Evolutionary conservation across 2,888 invertebrate species (phyloP), one percentile per base, ranked within the genome.

Genomic region (Dryobotodes eremita): DNA sequence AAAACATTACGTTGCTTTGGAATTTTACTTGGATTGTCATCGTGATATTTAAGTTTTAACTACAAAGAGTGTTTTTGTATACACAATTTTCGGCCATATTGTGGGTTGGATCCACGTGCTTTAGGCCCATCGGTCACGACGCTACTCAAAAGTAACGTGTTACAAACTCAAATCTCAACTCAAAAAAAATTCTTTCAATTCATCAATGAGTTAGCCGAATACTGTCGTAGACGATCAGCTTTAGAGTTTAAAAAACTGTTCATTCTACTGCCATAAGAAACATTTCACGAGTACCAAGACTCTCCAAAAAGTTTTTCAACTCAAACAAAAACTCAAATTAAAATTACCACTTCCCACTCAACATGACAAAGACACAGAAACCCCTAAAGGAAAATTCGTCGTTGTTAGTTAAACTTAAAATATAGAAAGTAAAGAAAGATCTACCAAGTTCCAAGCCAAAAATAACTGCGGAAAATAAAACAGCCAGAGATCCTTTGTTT

Each of bases 401-500:
- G 57, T 50, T 53, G 15, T 23, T 46, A 7, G 3, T 15, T 31
- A 17, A 57, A 48, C n/a, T n/a, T 10, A 61, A 79, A 61, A 77
- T 42, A 78, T 6, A 46, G 7, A 55, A 15, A 59, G 46, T 6
- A n/a, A 20, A 55, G 50, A 69, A 70, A 31, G 1, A 36, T 61
- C 13, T n/a, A 53, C 66, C 2, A 31, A 64, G 23, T 46, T 46
- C 2, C 26, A 26, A 73, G 20, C 26, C 46, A 57, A 70, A 73
- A 71, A 53, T 48, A 68, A 31, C 8, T 8, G 13, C 2, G 15
- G 6, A 42, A 61, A 79, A 79, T 65, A 65, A 65, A 75, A 71
- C 17, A 64, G 13, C n/a, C 42, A 68, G 61, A 70, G 36, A 71
- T 65, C 72, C 59, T 83, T 85, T 81, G 86, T 79, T 81, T 53